Conservation (phyloP, 1,140 invertebrate species). For the Cyphomyrmex costatus region DNA sequence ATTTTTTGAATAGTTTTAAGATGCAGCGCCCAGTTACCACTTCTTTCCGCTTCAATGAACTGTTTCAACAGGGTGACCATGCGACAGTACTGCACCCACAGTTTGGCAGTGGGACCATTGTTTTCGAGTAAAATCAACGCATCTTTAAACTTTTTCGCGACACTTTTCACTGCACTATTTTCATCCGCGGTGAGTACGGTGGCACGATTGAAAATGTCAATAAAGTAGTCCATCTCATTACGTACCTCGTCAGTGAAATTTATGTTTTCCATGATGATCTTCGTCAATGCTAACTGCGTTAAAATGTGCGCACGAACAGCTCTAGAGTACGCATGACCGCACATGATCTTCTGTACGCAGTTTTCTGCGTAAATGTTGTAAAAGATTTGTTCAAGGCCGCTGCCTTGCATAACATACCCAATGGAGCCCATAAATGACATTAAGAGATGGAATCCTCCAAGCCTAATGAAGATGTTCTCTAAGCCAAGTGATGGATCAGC, state of each 20-base stretch:
- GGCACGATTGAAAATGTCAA: too few species aligned
- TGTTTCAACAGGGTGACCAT: neutral
- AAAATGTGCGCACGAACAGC: constrained; percentile 2
- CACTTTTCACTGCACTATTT: too few species aligned
- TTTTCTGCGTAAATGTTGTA: neutral
- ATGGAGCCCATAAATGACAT: neutral
- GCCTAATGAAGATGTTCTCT: neutral
- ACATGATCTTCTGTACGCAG: too few species aligned
- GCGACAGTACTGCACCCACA: neutral
- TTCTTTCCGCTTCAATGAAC: neutral
- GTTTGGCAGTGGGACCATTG: neutral
- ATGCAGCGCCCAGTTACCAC: neutral
- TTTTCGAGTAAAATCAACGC: neutral
- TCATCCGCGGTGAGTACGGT: too few species aligned
- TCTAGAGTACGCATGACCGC: neutral
- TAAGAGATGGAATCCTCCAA: neutral
- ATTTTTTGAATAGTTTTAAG: neutral
- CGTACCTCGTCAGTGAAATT: neutral
- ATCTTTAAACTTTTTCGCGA: too few species aligned
- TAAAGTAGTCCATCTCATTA: neutral
- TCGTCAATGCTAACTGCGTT: neutral
- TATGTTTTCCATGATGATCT: neutral
- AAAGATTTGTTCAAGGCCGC: neutral
- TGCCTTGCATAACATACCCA: neutral
- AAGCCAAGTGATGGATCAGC: too few species aligned